phyloP scores from a whole-genome alignment of 30 jellyfish, hydroid and myxozoan species.

The Aurelia sp. region DNA sequence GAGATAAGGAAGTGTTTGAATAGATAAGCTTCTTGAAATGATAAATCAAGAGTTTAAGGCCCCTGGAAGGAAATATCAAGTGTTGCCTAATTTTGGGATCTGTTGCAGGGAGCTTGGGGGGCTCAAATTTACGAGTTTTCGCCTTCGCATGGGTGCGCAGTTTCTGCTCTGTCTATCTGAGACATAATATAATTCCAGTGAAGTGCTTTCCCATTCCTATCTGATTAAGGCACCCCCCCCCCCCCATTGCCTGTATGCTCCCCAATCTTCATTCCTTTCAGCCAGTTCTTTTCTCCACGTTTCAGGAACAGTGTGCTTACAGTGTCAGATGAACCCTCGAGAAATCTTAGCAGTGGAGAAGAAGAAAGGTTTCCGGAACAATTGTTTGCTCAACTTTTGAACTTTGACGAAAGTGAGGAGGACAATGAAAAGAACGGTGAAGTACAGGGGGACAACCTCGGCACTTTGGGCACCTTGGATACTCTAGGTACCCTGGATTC shows the following conservation, averaged over 20 bases:
- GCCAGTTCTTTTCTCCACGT: not conserved
- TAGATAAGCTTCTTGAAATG: too few species aligned
- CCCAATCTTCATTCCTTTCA: not conserved
- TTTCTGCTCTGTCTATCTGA: too few species aligned
- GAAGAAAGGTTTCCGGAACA: slow-evolving; percentile 72
- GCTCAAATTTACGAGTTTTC: too few species aligned
- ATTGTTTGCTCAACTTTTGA: slow-evolving; percentile 52
- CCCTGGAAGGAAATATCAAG: too few species aligned
- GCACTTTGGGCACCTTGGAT: too few species aligned
- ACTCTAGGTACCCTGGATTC: slow-evolving; percentile 28
- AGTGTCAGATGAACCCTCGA: slow-evolving; percentile 43
- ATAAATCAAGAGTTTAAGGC: too few species aligned
- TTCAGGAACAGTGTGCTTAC: slow-evolving; percentile 48
- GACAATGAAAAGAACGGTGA: slow-evolving; percentile 30
- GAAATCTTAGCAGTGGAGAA: slow-evolving; percentile 5
- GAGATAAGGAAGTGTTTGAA: too few species aligned
- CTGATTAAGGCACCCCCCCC: not conserved
- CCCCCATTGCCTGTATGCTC: not conserved
- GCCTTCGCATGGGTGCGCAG: too few species aligned
- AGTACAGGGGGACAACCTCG: not conserved
- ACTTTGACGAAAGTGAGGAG: slow-evolving; percentile 65
- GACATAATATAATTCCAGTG: too few species aligned
- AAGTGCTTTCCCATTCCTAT: too few species aligned
- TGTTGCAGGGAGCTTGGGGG: too few species aligned
- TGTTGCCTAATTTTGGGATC: too few species aligned